These are phyloP conservation scores for Hiodon tergisus DNA, from an alignment of 2,113 vertebrate species.

Conservation along the genomic window DNA sequence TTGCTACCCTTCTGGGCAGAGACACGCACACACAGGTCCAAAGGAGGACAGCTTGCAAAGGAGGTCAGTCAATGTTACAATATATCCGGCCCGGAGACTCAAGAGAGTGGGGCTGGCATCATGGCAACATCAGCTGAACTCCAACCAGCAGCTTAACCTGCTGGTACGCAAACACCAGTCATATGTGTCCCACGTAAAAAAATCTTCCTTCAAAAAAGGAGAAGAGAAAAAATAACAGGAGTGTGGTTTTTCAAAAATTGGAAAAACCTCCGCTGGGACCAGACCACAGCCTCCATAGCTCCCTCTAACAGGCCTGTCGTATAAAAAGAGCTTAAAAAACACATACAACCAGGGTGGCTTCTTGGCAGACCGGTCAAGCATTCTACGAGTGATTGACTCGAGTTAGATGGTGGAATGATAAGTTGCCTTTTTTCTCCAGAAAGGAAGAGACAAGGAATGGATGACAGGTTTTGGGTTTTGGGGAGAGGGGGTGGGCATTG, in stretches of 20 bases:
- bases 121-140: constrained; percentile 36
- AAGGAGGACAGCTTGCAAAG: constrained; percentile 21
- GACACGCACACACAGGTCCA: constrained; percentile 38
- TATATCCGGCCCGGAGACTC: constrained; percentile 47
- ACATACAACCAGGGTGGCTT: constrained; percentile 40
- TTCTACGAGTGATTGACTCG: constrained; percentile 36
- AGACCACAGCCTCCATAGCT: constrained; percentile 67
- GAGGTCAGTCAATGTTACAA: constrained; percentile 57
- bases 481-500: constrained; percentile 2
- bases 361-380: constrained; percentile 30
- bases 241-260: constrained; percentile 59
- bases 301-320: constrained; percentile 54
- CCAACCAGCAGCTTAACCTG: constrained; percentile 38
- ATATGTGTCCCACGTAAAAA: constrained; percentile 47
- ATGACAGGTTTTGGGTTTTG: constrained; percentile 20
- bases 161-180: neutral
- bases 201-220: constrained; percentile 42
- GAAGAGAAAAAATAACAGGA: constrained; percentile 45
- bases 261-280: constrained; percentile 59
- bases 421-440: constrained; percentile 13
- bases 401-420: constrained; percentile 35
- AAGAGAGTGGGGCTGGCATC: constrained; percentile 28
- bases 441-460: constrained; percentile 29
- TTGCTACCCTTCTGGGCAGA: constrained; percentile 58
- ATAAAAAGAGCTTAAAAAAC: constrained; percentile 41